Base-by-base conservation (phyloP, 2,113 vertebrate genomes). In the Apteryx owenii region DNA sequence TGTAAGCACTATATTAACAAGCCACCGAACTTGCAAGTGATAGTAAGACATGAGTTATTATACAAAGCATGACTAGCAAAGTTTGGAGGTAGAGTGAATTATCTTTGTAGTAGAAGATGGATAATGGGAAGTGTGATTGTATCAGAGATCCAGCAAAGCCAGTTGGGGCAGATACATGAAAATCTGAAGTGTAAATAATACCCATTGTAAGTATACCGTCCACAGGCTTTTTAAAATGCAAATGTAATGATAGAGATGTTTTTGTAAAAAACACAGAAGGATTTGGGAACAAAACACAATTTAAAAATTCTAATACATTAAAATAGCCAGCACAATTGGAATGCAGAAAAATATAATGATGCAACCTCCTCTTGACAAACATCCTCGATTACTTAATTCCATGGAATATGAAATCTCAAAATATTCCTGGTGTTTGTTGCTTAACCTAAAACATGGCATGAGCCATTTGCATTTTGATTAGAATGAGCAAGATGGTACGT, bases 181-280 rank as follows among this genome's bases (percentile, higher is more conserved):
- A 98, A 97, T 95, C 94, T 96, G 93, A 91, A 95, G 89, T 92
- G 94, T 97, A 96, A 97, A 97, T 97, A 94, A 90, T 91, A 64
- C 82, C 89, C 88, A 93, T 95, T 95, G 96, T 97, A 90, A 97
- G 89, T 71, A 84, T 91, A 92, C 92, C 73, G 96, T 96, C 93
- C 90, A 4, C 89, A 94, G 95, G 80, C 95, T 97, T 97, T 58
- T 91, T 93, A 96, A 98, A 98, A 98, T 97, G 96, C 93, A 97
- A 96, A 97, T 96, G 81, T 76, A 95, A 91, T 85, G 91, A 96
- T 92, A 95, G 90, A 95, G 91, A 96, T 65, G 81, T 96, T 96
- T 96, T 93, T 90, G 68, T 84, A 76, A 88, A 93, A 96, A 92
- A 92, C 83, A 93, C 75, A 76, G 91, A 94, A 85, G 69, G 83